Base-by-base conservation (phyloP, 2,797 vertebrate species). In the Urophycis tenuis region DNA sequence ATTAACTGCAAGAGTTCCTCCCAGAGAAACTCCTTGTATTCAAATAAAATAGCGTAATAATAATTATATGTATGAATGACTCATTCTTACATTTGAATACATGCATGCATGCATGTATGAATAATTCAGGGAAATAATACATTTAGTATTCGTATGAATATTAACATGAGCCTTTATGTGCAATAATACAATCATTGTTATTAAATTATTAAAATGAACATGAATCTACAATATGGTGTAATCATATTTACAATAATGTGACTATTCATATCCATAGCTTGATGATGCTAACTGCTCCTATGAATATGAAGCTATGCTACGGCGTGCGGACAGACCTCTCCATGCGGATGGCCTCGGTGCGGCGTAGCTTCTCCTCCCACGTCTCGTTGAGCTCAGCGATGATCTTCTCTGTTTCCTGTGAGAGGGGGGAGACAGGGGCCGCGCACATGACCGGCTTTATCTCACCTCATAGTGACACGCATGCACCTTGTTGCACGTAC, bases 381-480 rank as follows among this genome's bases (percentile, higher is more conserved):
- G 98, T 99, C 89, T 98, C 98, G 0, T 99, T 99, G 82, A 99
- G 94, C 85, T 99, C 98, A 0, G 98, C 98, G 0, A 99, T 99
- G 82, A 99, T 99, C 88, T 99, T 99, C 91, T 99, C 97, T 0
- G 97, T 99, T 91, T 99, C 97, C 97, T 98, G 87, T 69, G 77
- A 67, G 34, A 25, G 29, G 53, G 74, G 75, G 75, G 71, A n/a
- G n/a, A n/a, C n/a, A n/a, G n/a, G n/a, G n/a, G n/a, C n/a, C n/a
- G n/a, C n/a, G n/a, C n/a, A n/a, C n/a, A n/a, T n/a, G n/a, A n/a
- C n/a, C n/a, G n/a, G n/a, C n/a, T n/a, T n/a, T n/a, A n/a, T n/a
- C n/a, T n/a, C n/a, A n/a, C n/a, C n/a, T n/a, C n/a, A n/a, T n/a
- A n/a, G n/a, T n/a, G n/a, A n/a, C n/a, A n/a, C n/a, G n/a, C n/a